These are phyloP conservation scores for Listrodromus nycthemerus DNA, from an alignment of 2,888 invertebrate species.

Conservation along the genomic window DNA sequence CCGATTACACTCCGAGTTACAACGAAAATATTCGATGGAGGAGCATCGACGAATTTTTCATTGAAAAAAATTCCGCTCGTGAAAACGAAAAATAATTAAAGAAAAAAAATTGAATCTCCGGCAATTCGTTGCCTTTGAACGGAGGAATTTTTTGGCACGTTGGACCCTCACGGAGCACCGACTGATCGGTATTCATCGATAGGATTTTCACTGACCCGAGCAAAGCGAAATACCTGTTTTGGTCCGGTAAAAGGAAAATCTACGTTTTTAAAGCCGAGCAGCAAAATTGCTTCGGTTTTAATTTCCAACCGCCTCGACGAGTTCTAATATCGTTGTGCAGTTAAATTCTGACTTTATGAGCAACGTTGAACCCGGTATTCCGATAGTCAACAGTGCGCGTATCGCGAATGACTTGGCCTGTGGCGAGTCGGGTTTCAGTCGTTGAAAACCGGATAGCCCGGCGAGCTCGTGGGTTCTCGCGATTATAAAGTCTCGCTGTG, in stretches of 20 bases:
- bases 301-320: too few relatives aligned
- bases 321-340: background rate
- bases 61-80: too few relatives aligned
- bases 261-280: too few relatives aligned
- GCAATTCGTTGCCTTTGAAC: background rate
- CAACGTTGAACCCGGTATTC: background rate
- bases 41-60: background rate
- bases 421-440: background rate
- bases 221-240: too few relatives aligned
- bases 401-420: background rate
- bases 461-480: background rate
- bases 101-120: too few relatives aligned
- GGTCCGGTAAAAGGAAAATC: too few relatives aligned
- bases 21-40: background rate
- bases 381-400: background rate
- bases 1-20: background rate
- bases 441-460: background rate
- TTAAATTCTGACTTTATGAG: background rate
- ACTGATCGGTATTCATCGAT: too few relatives aligned
- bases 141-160: background rate
- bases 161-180: too few relatives aligned
- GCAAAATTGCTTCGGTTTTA: too few relatives aligned
- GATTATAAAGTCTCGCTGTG: conserved; percentile 4
- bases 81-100: too few relatives aligned
- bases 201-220: too few relatives aligned